phyloP scores from a whole-genome alignment of 2,797 vertebrate genomes.

The Antrozous pallidus region DNA sequence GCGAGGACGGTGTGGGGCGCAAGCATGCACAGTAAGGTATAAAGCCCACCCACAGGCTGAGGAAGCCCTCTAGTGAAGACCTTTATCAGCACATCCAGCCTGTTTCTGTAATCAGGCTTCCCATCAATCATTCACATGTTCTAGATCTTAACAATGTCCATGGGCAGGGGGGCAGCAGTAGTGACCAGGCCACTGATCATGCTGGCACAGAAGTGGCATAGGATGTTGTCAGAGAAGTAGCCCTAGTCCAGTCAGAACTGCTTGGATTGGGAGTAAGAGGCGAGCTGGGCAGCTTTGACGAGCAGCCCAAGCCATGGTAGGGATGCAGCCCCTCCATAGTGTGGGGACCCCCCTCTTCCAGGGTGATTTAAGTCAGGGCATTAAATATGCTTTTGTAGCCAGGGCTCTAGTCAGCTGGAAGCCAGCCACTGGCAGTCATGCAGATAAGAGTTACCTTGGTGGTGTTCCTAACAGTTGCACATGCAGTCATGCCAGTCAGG shows the following conservation, averaged over 20 bases:
- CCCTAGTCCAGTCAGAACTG: conserved; percentile 91
- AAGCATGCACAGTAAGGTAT: conserved; percentile 95
- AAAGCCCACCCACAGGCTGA: conserved; percentile 96
- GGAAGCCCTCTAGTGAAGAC: conserved; percentile 93
- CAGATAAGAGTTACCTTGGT: conserved; percentile 91
- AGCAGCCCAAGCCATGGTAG: conserved; percentile 93
- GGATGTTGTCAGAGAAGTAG: conserved; percentile 89
- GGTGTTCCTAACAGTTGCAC: conserved; percentile 91
- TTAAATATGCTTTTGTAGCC: conserved; percentile 93
- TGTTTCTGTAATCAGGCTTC: conserved; percentile 91
- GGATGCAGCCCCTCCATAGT: conserved; percentile 91
- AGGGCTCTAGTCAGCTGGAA: conserved; percentile 87
- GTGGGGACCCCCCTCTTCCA: conserved; percentile 89
- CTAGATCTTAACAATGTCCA: conserved; percentile 94
- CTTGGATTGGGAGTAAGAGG: conserved; percentile 93
- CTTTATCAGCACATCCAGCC: conserved; percentile 89
- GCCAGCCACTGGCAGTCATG: conserved; percentile 91
- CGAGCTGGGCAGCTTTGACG: conserved; percentile 92
- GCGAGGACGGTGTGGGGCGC: conserved; percentile 95
- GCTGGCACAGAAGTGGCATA: conserved; percentile 94
- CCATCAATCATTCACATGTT: conserved; percentile 94
- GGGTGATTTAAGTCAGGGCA: conserved; percentile 87
- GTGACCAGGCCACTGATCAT: conserved; percentile 95
- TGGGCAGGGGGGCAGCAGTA: conserved; percentile 93
- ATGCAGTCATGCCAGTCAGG: conserved; percentile 90